Percentiles rank a stretch among this genome's conserved stretches.
Conservation (phyloP, 2,888 invertebrate species). For the Lasiommata megera region DNA sequence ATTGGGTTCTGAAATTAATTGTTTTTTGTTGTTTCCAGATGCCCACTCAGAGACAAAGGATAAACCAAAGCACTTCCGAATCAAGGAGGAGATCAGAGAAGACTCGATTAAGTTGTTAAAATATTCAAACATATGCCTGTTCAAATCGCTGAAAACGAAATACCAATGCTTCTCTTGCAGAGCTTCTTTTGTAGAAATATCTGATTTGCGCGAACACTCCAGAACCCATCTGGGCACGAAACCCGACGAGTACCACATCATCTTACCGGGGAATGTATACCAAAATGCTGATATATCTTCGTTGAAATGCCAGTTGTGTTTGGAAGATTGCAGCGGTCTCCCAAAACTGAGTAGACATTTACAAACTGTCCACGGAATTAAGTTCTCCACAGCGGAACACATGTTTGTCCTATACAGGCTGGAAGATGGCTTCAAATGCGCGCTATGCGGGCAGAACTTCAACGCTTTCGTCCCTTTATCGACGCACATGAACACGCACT, state of each 20-base stretch:
- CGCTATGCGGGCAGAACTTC: conserved; percentile 41
- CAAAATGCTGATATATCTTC: conserved; percentile 53
- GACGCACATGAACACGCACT: conserved; percentile 53
- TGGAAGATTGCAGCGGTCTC: conserved; percentile 35
- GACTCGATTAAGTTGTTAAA: conserved; percentile 51
- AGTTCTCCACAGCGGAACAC: conserved; percentile 39
- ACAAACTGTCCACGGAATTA: conserved; percentile 37
- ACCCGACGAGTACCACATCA: neutral
- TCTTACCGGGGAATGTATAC: conserved; percentile 38
- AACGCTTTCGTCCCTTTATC: conserved; percentile 32
- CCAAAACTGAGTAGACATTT: conserved; percentile 44
- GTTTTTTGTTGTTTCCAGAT: conserved; percentile 14
- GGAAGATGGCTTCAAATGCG: conserved; percentile 42
- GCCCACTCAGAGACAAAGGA: neutral
- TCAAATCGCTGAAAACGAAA: conserved; percentile 46
- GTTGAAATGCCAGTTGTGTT: conserved; percentile 48
- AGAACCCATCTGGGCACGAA: neutral
- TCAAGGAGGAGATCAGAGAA: conserved; percentile 24
- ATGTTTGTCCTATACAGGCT: conserved; percentile 49
- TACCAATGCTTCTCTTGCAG: conserved; percentile 51
- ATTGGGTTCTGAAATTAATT: too few species aligned
- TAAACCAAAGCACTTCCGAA: conserved; percentile 6
- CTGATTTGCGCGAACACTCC: conserved; percentile 41
- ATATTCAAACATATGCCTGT: conserved; percentile 52
- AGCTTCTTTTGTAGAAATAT: conserved; percentile 41